Conservation (phyloP, 1,140 invertebrate species). For the Hyles euphorbiae region DNA sequence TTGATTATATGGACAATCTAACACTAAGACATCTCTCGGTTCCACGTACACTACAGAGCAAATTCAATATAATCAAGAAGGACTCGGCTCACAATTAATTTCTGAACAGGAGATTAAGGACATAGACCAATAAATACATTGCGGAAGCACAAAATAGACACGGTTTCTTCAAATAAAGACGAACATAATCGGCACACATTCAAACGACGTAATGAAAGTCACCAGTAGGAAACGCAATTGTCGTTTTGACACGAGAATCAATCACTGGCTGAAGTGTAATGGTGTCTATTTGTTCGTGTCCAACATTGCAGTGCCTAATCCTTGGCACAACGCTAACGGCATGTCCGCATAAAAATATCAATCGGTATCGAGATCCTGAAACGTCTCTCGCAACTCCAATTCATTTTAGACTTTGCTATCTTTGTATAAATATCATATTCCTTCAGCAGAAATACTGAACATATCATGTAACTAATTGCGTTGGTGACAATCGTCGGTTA, state of each 20-base stretch:
- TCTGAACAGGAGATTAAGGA: too few relatives aligned
- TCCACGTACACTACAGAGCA: too few relatives aligned
- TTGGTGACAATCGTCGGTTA: conserved; percentile 12
- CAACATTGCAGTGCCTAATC: conserved; percentile 64
- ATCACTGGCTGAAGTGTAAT: conserved; percentile 62
- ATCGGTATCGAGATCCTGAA: conserved; percentile 18
- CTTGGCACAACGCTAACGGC: conserved; percentile 61
- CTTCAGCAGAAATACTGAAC: conserved; percentile 1
- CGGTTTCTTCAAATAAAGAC: too few relatives aligned
- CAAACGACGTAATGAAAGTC: conserved; percentile 14
- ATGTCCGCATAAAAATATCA: conserved; percentile 66
- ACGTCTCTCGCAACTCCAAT: not conserved
- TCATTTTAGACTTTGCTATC: conserved; percentile 7
- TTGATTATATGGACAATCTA: too few relatives aligned
- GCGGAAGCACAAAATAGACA: too few relatives aligned
- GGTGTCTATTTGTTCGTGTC: conserved; percentile 65
- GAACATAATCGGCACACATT: conserved; percentile 2
- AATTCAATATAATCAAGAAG: too few relatives aligned
- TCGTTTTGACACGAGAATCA: conserved; percentile 55
- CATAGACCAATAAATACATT: too few relatives aligned
- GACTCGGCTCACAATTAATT: too few relatives aligned
- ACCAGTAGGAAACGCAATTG: conserved; percentile 21
- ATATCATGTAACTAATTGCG: conserved; percentile 16
- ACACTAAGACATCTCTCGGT: too few relatives aligned
- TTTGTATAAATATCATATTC: conserved; percentile 3